Conservation (phyloP, 2,113 vertebrate genomes). For the Eurypyga helias region DNA sequence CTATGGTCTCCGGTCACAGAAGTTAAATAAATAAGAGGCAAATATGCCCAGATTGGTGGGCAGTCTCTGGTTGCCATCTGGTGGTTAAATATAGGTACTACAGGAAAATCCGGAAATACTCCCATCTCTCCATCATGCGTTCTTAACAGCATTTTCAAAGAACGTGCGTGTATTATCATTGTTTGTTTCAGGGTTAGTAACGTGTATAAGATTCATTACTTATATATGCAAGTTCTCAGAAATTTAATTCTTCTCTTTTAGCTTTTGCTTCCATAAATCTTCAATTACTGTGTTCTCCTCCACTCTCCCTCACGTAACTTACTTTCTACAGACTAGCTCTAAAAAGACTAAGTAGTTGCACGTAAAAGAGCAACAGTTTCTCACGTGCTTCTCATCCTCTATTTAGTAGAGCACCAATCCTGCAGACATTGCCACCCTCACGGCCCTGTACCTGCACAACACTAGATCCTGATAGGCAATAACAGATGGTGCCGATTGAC, state of each 20-base stretch:
- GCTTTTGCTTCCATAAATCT: background rate
- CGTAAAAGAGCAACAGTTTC: background rate
- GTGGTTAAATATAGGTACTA: background rate
- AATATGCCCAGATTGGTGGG: fast-evolving
- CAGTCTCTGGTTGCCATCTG: conserved; percentile 54
- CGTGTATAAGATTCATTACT: background rate
- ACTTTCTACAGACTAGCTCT: background rate
- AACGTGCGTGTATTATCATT: fast-evolving
- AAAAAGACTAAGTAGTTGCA: background rate
- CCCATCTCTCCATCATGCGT: fast-evolving
- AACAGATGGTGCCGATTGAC: background rate
- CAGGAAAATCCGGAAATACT: background rate
- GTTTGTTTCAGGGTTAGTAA: background rate
- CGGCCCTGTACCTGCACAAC: background rate
- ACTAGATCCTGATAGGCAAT: background rate
- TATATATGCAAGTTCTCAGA: background rate
- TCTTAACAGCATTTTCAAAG: background rate
- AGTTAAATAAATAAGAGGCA: background rate
- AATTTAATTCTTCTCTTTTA: background rate
- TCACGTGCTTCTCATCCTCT: background rate
- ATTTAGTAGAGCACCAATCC: background rate
- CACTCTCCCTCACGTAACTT: background rate
- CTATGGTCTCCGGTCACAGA: fast-evolving
- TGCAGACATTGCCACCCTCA: background rate
- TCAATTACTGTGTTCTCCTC: background rate